These are phyloP conservation scores for Darevskia mixta DNA, from an alignment of 2,797 vertebrate species.

Conservation along the genomic window DNA sequence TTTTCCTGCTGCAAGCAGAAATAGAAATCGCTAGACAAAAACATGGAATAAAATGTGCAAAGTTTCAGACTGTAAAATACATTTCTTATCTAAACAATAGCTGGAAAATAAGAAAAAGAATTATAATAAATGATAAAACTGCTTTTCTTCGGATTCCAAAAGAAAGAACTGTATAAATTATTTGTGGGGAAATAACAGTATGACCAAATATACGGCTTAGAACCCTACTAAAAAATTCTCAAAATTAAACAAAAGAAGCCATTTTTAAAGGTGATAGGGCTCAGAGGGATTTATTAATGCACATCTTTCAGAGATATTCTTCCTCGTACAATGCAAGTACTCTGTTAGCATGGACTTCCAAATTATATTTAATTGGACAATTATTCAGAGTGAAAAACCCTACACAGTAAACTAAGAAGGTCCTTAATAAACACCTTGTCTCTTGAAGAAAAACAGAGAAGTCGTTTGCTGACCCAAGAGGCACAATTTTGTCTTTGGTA, in stretches of 20 bases:
- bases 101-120: constrained; percentile 35
- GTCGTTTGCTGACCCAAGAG: constrained; percentile 98
- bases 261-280: constrained; percentile 89
- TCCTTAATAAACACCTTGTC: constrained; percentile 99
- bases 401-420: constrained; percentile 95
- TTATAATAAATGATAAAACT: constrained; percentile 64
- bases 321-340: constrained; percentile 90
- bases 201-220: constrained; percentile 75
- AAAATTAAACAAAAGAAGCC: constrained; percentile 92
- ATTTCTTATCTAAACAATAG: constrained; percentile 52
- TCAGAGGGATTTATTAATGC: constrained; percentile 99
- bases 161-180: constrained; percentile 72
- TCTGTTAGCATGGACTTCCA: constrained; percentile 93
- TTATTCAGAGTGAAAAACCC: constrained; percentile 99
- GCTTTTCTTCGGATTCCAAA: constrained; percentile 64
- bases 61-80: constrained; percentile 54
- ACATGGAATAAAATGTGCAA: constrained; percentile 38
- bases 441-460: constrained; percentile 98
- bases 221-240: constrained; percentile 83
- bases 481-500: constrained; percentile 93
- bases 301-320: constrained; percentile 89
- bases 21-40: constrained; percentile 45
- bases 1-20: constrained; percentile 43
- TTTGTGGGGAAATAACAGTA: constrained; percentile 74
- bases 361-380: constrained; percentile 99